Percentiles rank a stretch among this genome's conserved stretches.
These are phyloP conservation scores for Pseudopleuronectes americanus DNA, from an alignment of 2,797 vertebrate genomes.

Conservation along the genomic window DNA sequence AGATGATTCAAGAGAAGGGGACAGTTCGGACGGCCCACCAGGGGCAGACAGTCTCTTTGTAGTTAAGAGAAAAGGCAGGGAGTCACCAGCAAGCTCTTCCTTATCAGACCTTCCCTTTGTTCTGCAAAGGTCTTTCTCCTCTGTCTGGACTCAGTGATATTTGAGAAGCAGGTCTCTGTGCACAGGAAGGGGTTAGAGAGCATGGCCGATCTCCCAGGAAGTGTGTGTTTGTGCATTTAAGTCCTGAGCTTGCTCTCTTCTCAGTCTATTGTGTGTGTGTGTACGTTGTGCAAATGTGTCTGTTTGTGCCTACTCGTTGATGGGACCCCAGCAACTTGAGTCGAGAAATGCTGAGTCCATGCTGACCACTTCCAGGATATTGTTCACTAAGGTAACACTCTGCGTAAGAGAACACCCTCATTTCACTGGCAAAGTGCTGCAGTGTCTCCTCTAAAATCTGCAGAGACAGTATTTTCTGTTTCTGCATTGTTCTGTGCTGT, in stretches of 20 bases:
- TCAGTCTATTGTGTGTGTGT: slow-evolving; percentile 31
- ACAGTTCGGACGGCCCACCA: slow-evolving; percentile 40
- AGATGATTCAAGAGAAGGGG: slow-evolving; percentile 51
- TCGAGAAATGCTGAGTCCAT: slow-evolving; percentile 62
- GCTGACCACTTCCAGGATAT: slow-evolving; percentile 66
- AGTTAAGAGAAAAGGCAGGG: slow-evolving; percentile 54
- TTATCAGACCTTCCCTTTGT: slow-evolving; percentile 75
- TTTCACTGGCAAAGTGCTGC: slow-evolving; percentile 61
- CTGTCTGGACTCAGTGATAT: slow-evolving; percentile 76
- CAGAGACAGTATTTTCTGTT: slow-evolving; percentile 63
- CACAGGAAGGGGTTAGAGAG: slow-evolving; percentile 67
- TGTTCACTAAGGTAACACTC: slow-evolving; percentile 52
- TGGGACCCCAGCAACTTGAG: slow-evolving; percentile 38
- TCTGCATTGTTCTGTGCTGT: slow-evolving; percentile 61
- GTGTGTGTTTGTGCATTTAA: slow-evolving; percentile 43
- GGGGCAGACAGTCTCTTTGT: slow-evolving; percentile 60
- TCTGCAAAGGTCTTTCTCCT: slow-evolving; percentile 75
- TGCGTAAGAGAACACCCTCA: slow-evolving; percentile 66
- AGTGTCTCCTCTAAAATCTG: slow-evolving; percentile 62
- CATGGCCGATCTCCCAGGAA: slow-evolving; percentile 48
- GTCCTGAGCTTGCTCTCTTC: slow-evolving; percentile 44
- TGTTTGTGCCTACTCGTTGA: slow-evolving; percentile 26
- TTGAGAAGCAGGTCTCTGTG: slow-evolving; percentile 63
- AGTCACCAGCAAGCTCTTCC: slow-evolving; percentile 61
- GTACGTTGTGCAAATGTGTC: background rate